Evolutionary conservation across 2,797 vertebrate species (phyloP), one percentile per base, ranked within the genome.

Genomic region (Epinephelus malabaricus): DNA sequence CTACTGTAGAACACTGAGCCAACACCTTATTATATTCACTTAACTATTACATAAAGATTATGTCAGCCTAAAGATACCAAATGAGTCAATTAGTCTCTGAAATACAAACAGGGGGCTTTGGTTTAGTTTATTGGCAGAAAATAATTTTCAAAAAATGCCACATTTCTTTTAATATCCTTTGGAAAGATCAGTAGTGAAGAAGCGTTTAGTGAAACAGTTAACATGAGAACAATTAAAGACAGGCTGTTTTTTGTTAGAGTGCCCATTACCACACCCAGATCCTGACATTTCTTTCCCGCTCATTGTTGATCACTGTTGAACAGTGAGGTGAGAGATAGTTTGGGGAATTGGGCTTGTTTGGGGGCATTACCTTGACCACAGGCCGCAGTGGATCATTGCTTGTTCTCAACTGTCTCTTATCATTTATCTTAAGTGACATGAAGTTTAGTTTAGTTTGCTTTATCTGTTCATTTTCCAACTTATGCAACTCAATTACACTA

Each of bases 241-340:
- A 12, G n/a, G 15, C 17, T 3, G 59, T 30, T 66, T 51, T 54
- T 13, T 51, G 49, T 81, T 18, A 9, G 15, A 43, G 17, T 10
- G 15, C 27, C 25, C 49, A 69, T 49, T 46, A 56, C 72, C 82
- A 79, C 79, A 64, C 73, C 73, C 69, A 63, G 27, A 62, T 40
- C 55, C 21, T n/a, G 34, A 15, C 30, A 25, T 34, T 14, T 43
- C 18, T 21, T 8, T 17, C 43, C 27, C 43, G 59, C 45, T 69
- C 56, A 10, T 21, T 45, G 6, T 9, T 30, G 14, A 58, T 56
- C 49, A 49, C 46, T 54, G 19, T 2, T 71, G 11, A 53, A 14
- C 64, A 23, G 13, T 58, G 34, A 38, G 15, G 14, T 58, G 23
- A 15, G 13, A n/a, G 2, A 38, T 38, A 18, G 23, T 54, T 46